Evolutionary conservation across 2,888 invertebrate genomes (phyloP).

Genomic region (Microplitis deprimator): DNA sequence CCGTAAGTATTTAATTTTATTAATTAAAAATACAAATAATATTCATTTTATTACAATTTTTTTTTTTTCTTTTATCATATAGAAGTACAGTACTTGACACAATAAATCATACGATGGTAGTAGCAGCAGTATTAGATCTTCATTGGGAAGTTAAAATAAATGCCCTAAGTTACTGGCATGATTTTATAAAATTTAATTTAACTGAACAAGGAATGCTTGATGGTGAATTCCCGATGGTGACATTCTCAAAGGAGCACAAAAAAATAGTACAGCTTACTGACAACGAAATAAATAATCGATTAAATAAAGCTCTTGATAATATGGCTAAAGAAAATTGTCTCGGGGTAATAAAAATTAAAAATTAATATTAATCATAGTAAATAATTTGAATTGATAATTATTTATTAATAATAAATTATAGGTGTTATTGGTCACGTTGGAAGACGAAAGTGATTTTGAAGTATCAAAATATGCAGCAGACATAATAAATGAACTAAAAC

Average conservation of each 20-base stretch:
- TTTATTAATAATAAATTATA: constrained; percentile 46
- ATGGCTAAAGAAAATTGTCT: constrained; percentile 81
- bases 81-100: constrained; percentile 72
- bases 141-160: constrained; percentile 88
- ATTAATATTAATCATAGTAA: constrained; percentile 36
- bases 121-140: constrained; percentile 80
- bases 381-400: background rate
- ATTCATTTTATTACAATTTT: constrained; percentile 31
- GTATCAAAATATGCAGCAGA: constrained; percentile 77
- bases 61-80: background rate
- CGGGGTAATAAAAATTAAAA: constrained; percentile 70
- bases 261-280: constrained; percentile 84
- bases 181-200: constrained; percentile 78
- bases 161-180: constrained; percentile 82
- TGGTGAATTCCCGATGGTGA: constrained; percentile 83
- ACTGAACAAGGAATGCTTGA: constrained; percentile 88
- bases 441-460: constrained; percentile 81
- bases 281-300: constrained; percentile 77
- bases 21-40: background rate
- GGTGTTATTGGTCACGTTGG: constrained; percentile 77
- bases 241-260: constrained; percentile 83
- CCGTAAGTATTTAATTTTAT: constrained; percentile 62
- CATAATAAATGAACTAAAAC: constrained; percentile 74
- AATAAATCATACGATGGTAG: constrained; percentile 78
- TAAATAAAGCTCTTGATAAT: constrained; percentile 79